A percentile compares a stretch with the other conserved stretches of the same genome.
phyloP scores from a whole-genome alignment of 2,113 vertebrate genomes.

The Lates calcarifer region DNA sequence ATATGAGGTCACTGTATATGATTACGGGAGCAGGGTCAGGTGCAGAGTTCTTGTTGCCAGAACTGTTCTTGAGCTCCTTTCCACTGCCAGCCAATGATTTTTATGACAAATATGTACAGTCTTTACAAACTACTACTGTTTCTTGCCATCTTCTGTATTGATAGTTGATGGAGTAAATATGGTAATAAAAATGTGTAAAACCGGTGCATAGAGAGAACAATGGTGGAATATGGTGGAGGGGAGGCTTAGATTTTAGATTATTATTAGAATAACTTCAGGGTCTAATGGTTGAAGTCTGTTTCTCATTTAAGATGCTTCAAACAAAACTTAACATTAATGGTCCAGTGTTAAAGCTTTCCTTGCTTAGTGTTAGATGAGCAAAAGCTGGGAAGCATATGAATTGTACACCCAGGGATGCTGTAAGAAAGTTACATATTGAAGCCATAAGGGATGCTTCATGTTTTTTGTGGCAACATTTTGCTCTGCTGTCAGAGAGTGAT shows the following conservation, averaged over 20 bases:
- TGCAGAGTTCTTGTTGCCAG: not conserved
- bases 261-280: too few relatives aligned
- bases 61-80: not conserved
- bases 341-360: not conserved
- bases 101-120: not conserved
- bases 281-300: too few relatives aligned
- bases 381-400: not conserved
- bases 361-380: not conserved
- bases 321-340: not conserved
- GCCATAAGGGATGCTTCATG: not conserved
- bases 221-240: not conserved
- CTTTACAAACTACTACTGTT: not conserved
- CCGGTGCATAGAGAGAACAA: not conserved
- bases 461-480: not conserved
- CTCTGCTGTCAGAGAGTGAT: constrained; percentile 19
- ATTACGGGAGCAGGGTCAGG: not conserved
- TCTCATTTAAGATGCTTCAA: not conserved
- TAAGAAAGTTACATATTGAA: not conserved
- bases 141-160: not conserved
- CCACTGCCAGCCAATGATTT: not conserved
- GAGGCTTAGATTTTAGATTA: not conserved
- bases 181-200: not conserved
- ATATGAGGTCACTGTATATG: not conserved
- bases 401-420: not conserved
- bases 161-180: not conserved